Evolutionary conservation across 2,888 invertebrate genomes (phyloP), one percentile per base, ranked within the genome.

Genomic region (Diloba caeruleocephala): DNA sequence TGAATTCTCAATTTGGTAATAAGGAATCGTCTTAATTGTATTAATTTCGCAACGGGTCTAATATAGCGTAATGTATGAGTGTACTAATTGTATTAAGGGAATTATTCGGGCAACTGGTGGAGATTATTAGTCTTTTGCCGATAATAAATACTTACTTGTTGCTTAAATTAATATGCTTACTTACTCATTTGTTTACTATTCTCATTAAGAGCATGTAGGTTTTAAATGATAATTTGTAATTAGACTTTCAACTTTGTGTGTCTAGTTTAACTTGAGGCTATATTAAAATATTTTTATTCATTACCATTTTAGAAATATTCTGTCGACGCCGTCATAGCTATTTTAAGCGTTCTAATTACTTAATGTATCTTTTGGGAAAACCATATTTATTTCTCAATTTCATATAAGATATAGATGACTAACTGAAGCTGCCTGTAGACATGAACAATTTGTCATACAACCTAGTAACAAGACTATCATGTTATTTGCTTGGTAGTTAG

Each of bases 1-100:
- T 60, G 60, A 70, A 70, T 68, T 70, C 57, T 66, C 57, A 52
- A 59, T 72, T 67, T 26, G 65, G 65, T 69, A 64, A 34, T 58
- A 51, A 64, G 51, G 68, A 60, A 61, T 54, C 28, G 29, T 31
- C 39, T 48, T 59, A 44, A 36, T 37, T 49, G 13, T 65, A 68
- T 56, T 76, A 64, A 70, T 68, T 56, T 63, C 38, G 43, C 43
- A 62, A 52, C 37, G 54, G 59, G 48, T 57, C 54, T 68, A 62
- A 48, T 58, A 50, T 48, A 15, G 37, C 9, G 6, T 32, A 48
- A 45, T 44, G 44, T 39, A 58, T 19, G 37, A 41, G 34, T 34
- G 33, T 5, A 31, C 29, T 69, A 41, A 63, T 50, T 58, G n/a
- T 63, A 48, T 54, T 38, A 53, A 25, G 31, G 12, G 19, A 39